Conservation (phyloP, 2,113 vertebrate species). For the Rousettus leschenaultii region DNA sequence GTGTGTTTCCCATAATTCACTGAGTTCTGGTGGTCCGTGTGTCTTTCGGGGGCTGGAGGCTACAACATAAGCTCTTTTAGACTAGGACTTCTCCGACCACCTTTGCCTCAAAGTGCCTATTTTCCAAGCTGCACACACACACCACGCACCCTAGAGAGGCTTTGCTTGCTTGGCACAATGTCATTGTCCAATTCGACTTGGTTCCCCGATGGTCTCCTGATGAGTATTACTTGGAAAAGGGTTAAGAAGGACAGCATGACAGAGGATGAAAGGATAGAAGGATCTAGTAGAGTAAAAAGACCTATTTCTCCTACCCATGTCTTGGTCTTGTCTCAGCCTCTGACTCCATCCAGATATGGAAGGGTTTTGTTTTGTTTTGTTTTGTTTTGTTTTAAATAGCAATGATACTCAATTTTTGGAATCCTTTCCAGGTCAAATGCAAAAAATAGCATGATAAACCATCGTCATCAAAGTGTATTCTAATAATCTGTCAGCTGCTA, state of each 20-base stretch:
- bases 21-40: too few species aligned
- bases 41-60: too few species aligned
- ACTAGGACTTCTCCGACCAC: background rate
- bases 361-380: background rate
- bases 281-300: background rate
- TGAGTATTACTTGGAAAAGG: too few species aligned
- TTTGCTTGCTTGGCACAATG: background rate
- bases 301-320: background rate
- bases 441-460: background rate
- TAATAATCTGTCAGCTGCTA: background rate
- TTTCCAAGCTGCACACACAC: background rate
- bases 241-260: background rate
- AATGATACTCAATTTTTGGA: background rate
- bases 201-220: background rate
- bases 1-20: too few species aligned
- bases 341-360: background rate
- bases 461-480: background rate
- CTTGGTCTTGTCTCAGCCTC: background rate
- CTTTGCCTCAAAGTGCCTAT: background rate
- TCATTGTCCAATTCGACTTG: background rate
- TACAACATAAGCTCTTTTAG: too few species aligned
- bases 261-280: background rate
- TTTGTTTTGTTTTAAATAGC: background rate
- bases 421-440: background rate
- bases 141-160: too few species aligned